These are phyloP conservation scores for Clarias magur DNA, from an alignment of 2,113 vertebrate genomes.

Conservation along the genomic window DNA sequence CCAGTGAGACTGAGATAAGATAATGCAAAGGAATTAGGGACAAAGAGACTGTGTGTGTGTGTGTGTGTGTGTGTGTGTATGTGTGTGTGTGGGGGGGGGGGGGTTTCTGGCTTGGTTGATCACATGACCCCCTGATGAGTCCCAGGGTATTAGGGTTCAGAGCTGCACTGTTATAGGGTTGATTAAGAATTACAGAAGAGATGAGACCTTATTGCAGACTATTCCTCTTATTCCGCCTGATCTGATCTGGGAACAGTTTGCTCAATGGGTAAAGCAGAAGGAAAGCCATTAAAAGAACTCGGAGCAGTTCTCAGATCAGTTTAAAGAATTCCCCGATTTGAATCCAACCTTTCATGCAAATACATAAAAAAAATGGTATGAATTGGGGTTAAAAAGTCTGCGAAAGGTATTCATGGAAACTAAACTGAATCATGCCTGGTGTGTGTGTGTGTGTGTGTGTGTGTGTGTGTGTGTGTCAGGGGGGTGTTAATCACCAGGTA, in stretches of 20 bases:
- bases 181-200: too few species aligned
- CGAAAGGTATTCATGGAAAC: background rate
- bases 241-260: too few species aligned
- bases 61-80: slow-evolving; percentile 2
- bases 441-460: background rate
- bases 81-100: slow-evolving; percentile 1
- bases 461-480: background rate
- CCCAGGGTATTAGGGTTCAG: background rate
- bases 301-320: background rate
- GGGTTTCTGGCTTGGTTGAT: background rate
- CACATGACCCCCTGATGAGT: background rate
- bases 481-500: background rate
- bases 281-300: background rate
- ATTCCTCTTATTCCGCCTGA: background rate
- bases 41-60: background rate
- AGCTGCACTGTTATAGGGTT: background rate
- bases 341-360: background rate
- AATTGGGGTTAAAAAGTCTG: background rate
- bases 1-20: background rate
- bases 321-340: background rate
- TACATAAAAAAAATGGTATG: background rate
- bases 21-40: too few species aligned
- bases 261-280: background rate
- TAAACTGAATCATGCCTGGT: background rate
- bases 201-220: background rate